These are phyloP conservation scores for Gobius niger DNA, from an alignment of 2,113 vertebrate genomes.

Conservation along the genomic window DNA sequence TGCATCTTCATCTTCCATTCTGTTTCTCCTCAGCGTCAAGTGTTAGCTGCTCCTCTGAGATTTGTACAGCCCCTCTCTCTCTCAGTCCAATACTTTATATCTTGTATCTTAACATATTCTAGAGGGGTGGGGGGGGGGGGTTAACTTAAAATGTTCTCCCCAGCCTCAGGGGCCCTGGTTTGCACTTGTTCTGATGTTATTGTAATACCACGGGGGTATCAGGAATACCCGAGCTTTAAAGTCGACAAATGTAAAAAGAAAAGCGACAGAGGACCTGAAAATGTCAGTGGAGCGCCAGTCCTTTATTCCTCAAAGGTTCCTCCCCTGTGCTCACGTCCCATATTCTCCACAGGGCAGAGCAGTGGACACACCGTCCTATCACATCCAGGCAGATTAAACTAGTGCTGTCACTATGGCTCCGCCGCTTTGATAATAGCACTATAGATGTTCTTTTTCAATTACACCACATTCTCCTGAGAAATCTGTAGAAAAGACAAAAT, in stretches of 20 bases:
- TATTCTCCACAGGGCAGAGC: slow-evolving; percentile 22
- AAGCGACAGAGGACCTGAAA: slow-evolving; percentile 29
- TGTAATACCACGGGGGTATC: background rate
- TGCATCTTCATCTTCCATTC: slow-evolving; percentile 50
- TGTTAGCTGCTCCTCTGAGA: slow-evolving; percentile 26
- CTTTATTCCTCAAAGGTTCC: slow-evolving; percentile 39
- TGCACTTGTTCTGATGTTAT: slow-evolving; percentile 8
- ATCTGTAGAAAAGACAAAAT: slow-evolving; percentile 46
- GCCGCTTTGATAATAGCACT: slow-evolving; percentile 65
- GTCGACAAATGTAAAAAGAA: slow-evolving; percentile 11
- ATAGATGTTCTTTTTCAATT: slow-evolving; percentile 66
- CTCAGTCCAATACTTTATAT: slow-evolving; percentile 15
- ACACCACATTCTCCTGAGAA: slow-evolving; percentile 49
- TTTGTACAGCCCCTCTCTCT: slow-evolving; percentile 32
- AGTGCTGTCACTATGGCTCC: slow-evolving; percentile 65
- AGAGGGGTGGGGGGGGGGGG: slow-evolving; percentile 3
- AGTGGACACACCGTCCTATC: slow-evolving; percentile 50
- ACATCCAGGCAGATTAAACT: slow-evolving; percentile 63
- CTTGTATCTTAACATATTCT: slow-evolving; percentile 14
- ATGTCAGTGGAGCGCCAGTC: slow-evolving; percentile 30
- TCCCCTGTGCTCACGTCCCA: slow-evolving; percentile 15
- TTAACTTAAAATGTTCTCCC: slow-evolving; percentile 4
- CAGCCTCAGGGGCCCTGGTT: slow-evolving; percentile 1
- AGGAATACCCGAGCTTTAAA: slow-evolving; percentile 23
- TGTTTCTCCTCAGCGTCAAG: slow-evolving; percentile 30